These are phyloP conservation scores for Psammodynastes pulverulentus DNA, from an alignment of 2,113 vertebrate genomes.

Conservation along the genomic window DNA sequence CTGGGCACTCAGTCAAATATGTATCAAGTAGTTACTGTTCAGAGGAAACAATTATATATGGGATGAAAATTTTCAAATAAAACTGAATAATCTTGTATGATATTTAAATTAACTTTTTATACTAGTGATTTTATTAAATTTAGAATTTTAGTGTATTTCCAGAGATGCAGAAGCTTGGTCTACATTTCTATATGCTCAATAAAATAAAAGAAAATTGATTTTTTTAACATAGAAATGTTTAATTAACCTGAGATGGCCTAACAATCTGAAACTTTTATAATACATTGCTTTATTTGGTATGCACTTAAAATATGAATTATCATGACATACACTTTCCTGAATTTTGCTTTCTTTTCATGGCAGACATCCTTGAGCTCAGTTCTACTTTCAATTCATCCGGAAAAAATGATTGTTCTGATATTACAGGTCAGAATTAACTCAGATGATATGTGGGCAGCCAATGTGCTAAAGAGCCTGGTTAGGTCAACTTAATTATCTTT, in stretches of 20 bases:
- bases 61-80: slow-evolving; percentile 61
- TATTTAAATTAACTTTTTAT: slow-evolving; percentile 76
- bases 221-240: slow-evolving; percentile 46
- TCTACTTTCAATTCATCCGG: neutral
- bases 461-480: neutral
- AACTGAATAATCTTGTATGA: slow-evolving; percentile 65
- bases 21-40: slow-evolving; percentile 59
- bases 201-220: slow-evolving; percentile 34
- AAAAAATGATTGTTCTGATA: neutral
- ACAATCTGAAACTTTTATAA: neutral
- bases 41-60: slow-evolving; percentile 52
- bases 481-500: neutral
- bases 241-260: slow-evolving; percentile 22
- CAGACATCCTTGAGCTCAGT: neutral
- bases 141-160: slow-evolving; percentile 49
- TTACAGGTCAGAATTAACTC: neutral
- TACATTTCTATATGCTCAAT: slow-evolving; percentile 49
- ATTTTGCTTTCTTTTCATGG: neutral
- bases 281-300: neutral
- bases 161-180: slow-evolving; percentile 45
- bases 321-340: neutral
- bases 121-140: slow-evolving; percentile 74
- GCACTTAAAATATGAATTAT: neutral
- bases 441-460: neutral
- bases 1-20: slow-evolving; percentile 72